Evolutionary conservation across 1,140 invertebrate genomes (phyloP), one percentile per base, ranked within the genome.

Genomic region (Arion vulgaris): DNA sequence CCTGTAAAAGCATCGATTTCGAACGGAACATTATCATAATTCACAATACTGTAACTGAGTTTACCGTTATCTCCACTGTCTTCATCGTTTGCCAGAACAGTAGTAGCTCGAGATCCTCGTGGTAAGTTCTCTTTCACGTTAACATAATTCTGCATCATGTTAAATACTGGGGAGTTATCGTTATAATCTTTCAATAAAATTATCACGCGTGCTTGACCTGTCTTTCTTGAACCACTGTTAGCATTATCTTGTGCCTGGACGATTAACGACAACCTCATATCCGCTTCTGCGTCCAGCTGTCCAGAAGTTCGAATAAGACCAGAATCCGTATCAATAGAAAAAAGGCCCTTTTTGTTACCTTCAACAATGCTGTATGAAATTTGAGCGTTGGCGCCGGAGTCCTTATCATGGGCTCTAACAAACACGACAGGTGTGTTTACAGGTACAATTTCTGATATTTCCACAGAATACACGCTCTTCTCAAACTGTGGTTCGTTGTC

Each of bases 1-100:
- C 98, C 98, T 13, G 96, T 96, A 91, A 99, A 98, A 87, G 96
- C 96, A 89, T 99, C 98, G 76, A 99, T 97, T 86, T 97, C 96
- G 92, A 99, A 99, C 36, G 98, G 98, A 4, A 98, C 87, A 15
- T 62, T 34, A 38, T 96, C 95, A 23, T 97, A 93, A 92, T 98
- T 98, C 36, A 96, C 96, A 86, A 98, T 96, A 84, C 96, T 96
- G 93, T 98, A 99, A 0, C 96, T 97, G 85, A 99, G 95, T 91
- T 97, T 97, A 26, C 97, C 96, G 92, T 99, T 99, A 89, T 98
- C 97, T 0, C 96, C 97, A 5, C 95, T 95, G 92, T 99, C 98
- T 26, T 93, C 94, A 91, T 99, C 98, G 71, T 94, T 95, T 0
- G 97, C 98, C 28, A 94, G 94, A 0, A 98, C 95, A 86, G 95